Evolutionary conservation across 2,797 vertebrate genomes (phyloP).

Genomic region (Nyctalus aviator): DNA sequence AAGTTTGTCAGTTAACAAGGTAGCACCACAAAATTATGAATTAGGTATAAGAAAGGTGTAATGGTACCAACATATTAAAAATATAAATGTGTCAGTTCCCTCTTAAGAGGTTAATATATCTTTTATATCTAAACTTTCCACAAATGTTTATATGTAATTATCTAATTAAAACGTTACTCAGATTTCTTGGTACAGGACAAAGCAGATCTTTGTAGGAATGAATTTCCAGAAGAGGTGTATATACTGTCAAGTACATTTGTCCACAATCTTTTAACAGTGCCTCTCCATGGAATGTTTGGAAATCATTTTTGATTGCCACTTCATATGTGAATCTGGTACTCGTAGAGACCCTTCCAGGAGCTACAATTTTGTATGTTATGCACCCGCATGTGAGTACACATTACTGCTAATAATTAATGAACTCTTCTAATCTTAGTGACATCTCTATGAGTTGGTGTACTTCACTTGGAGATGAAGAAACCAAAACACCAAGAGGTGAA

Average conservation of each 20-base stretch:
- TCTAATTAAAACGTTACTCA: background rate
- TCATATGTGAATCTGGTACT: background rate
- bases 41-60: background rate
- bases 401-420: background rate
- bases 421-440: background rate
- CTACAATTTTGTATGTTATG: background rate
- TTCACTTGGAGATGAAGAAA: background rate
- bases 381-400: rapidly evolving
- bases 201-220: background rate
- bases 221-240: background rate
- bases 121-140: background rate
- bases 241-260: background rate
- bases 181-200: background rate
- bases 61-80: background rate
- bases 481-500: background rate
- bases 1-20: background rate
- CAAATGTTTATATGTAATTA: background rate
- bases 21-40: background rate
- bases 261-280: background rate
- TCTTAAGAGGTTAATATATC: background rate
- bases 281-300: background rate
- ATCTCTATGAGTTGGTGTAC: background rate
- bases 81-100: background rate
- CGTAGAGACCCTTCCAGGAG: background rate
- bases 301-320: background rate